A percentile compares a stretch with the other conserved stretches of the same genome.
Evolutionary conservation across 2,113 vertebrate species (phyloP).

Genomic region (Bubo bubo): DNA sequence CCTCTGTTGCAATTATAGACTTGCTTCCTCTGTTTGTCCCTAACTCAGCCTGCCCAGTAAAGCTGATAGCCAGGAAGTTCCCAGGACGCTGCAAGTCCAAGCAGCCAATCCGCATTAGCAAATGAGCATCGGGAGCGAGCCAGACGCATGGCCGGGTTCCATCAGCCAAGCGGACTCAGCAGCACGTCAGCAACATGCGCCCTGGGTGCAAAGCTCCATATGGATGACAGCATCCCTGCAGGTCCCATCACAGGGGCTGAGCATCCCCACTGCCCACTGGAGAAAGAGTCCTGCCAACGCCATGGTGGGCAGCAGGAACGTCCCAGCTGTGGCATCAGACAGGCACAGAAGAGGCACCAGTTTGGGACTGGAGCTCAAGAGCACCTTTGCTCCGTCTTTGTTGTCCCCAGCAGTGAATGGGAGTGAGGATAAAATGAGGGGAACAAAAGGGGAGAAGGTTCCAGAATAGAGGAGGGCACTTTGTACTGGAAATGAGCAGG

Average conservation of each 20-base stretch:
- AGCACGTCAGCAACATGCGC: not conserved
- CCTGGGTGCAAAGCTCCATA: not conserved
- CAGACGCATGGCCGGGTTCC: not conserved
- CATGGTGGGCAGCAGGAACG: rapidly evolving
- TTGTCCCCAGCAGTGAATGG: rapidly evolving
- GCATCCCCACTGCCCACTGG: not conserved
- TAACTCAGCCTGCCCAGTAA: not conserved
- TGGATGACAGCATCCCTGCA: not conserved
- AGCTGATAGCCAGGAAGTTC: not conserved
- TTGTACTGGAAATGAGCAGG: not conserved
- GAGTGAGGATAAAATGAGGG: not conserved
- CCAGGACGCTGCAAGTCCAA: not conserved
- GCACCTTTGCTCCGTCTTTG: not conserved
- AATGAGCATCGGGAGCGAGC: rapidly evolving
- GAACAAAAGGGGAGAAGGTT: not conserved
- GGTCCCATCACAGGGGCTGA: not conserved
- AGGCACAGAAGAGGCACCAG: not conserved
- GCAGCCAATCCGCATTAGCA: not conserved
- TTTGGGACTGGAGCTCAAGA: not conserved
- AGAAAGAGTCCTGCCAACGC: not conserved
- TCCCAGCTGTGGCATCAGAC: not conserved
- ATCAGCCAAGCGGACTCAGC: not conserved
- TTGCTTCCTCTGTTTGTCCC: constrained; percentile 5
- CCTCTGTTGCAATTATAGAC: not conserved
- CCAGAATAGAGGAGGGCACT: not conserved